phyloP scores from a whole-genome alignment of 2,888 invertebrate genomes.

The Eristalis arbustorum region DNA sequence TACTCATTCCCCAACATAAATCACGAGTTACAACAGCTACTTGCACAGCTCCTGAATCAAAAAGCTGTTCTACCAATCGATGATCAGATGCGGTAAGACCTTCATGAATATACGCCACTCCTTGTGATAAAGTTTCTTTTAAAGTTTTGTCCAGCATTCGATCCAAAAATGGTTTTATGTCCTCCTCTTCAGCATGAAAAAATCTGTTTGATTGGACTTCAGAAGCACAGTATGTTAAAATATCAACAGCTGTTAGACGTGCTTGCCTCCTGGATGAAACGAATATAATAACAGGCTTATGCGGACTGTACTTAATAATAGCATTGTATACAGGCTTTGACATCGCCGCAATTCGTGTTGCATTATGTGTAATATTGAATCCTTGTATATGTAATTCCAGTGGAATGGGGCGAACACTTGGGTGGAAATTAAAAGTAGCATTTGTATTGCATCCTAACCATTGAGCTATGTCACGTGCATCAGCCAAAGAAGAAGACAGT shows the following conservation, averaged over 20 bases:
- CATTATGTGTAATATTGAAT: slow-evolving; percentile 98
- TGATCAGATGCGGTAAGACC: slow-evolving; percentile 93
- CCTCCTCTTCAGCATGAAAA: slow-evolving; percentile 92
- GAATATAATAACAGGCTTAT: slow-evolving; percentile 93
- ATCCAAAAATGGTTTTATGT: slow-evolving; percentile 93
- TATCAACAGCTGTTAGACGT: slow-evolving; percentile 96
- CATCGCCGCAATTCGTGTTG: slow-evolving; percentile 97
- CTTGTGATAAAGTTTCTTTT: slow-evolving; percentile 94
- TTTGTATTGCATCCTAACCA: slow-evolving; percentile 98
- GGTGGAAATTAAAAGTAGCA: slow-evolving; percentile 98
- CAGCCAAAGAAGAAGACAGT: slow-evolving; percentile 94
- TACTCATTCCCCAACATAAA: slow-evolving; percentile 95
- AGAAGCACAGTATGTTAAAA: slow-evolving; percentile 95
- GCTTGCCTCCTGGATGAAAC: slow-evolving; percentile 95
- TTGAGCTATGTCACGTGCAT: slow-evolving; percentile 96
- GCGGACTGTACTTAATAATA: slow-evolving; percentile 90
- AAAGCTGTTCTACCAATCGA: slow-evolving; percentile 94
- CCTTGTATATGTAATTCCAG: slow-evolving; percentile 98
- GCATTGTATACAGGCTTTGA: slow-evolving; percentile 98
- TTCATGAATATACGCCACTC: slow-evolving; percentile 98
- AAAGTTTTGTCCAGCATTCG: slow-evolving; percentile 93
- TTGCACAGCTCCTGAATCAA: slow-evolving; percentile 95
- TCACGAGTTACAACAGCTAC: slow-evolving; percentile 95
- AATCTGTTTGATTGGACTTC: slow-evolving; percentile 93
- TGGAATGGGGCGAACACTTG: slow-evolving; percentile 96